Conservation (phyloP, 2,888 invertebrate genomes). For the Apamea crenata region DNA sequence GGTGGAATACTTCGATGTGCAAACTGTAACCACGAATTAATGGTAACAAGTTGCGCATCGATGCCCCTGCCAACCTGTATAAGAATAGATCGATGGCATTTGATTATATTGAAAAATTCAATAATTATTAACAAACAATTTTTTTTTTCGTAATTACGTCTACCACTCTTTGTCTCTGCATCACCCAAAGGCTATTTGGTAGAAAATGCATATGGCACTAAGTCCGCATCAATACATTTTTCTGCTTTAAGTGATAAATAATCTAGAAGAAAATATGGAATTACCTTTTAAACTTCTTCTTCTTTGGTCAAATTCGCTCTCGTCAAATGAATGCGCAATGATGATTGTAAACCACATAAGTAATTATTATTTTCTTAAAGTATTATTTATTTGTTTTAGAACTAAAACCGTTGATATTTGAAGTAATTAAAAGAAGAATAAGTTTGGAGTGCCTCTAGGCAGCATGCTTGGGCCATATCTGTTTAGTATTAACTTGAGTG, state of each 20-base stretch:
- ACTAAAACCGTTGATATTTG: not conserved
- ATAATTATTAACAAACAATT: not conserved
- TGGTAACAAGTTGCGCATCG: too few species aligned
- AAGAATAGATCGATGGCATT: not conserved
- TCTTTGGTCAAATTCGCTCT: not conserved
- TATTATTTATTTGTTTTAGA: not conserved
- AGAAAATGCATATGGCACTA: not conserved
- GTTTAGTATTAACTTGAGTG: not conserved
- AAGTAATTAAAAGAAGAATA: not conserved
- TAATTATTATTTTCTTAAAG: not conserved
- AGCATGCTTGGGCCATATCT: not conserved
- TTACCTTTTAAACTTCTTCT: not conserved
- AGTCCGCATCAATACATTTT: not conserved
- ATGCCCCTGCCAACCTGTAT: not conserved
- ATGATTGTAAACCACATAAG: not conserved
- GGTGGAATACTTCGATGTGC: too few species aligned
- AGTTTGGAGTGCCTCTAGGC: not conserved
- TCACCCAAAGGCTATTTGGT: not conserved
- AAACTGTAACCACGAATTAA: too few species aligned
- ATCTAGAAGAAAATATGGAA: not conserved
- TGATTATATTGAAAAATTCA: not conserved
- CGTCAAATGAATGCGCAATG: not conserved
- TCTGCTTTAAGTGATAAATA: not conserved
- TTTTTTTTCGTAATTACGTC: too few species aligned
- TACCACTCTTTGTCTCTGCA: too few species aligned